phyloP scores from a whole-genome alignment of 2,113 vertebrate genomes.

The Sclerurus mexicanus region DNA sequence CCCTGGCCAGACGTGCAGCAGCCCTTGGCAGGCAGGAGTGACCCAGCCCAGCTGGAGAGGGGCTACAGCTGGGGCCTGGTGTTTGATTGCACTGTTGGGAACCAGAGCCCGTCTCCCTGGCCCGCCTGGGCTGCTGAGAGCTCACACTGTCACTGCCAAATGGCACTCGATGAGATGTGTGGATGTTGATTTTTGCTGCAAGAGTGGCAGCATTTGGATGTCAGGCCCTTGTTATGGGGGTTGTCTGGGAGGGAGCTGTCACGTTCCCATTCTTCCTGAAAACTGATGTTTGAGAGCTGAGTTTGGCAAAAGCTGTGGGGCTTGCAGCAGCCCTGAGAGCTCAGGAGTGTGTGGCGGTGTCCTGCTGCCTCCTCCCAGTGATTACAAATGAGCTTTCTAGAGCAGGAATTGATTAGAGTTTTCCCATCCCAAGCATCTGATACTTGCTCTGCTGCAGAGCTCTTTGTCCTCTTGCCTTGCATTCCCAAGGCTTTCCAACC shows the following conservation, averaged over 20 bases:
- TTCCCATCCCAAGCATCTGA: not conserved
- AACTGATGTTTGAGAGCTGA: not conserved
- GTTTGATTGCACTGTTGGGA: not conserved
- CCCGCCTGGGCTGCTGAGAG: not conserved
- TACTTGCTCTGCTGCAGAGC: not conserved
- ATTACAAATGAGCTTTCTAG: not conserved
- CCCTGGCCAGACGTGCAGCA: not conserved
- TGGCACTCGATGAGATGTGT: not conserved
- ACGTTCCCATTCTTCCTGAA: not conserved
- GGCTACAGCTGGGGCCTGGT: not conserved
- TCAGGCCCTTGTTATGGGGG: not conserved
- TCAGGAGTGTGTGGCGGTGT: not conserved
- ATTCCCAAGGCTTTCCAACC: not conserved
- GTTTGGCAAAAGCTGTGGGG: not conserved
- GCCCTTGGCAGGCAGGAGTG: not conserved
- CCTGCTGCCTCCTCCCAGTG: not conserved
- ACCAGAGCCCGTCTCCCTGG: not conserved
- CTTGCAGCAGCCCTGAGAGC: not conserved
- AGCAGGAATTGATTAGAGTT: not conserved
- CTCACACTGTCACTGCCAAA: not conserved
- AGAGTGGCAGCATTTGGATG: not conserved
- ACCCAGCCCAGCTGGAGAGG: not conserved
- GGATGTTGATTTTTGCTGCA: not conserved
- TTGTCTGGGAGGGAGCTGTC: not conserved
- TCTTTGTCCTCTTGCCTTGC: not conserved